Evolutionary conservation across 2,888 invertebrate species (phyloP).

Genomic region (Drosophila fungiperda): DNA sequence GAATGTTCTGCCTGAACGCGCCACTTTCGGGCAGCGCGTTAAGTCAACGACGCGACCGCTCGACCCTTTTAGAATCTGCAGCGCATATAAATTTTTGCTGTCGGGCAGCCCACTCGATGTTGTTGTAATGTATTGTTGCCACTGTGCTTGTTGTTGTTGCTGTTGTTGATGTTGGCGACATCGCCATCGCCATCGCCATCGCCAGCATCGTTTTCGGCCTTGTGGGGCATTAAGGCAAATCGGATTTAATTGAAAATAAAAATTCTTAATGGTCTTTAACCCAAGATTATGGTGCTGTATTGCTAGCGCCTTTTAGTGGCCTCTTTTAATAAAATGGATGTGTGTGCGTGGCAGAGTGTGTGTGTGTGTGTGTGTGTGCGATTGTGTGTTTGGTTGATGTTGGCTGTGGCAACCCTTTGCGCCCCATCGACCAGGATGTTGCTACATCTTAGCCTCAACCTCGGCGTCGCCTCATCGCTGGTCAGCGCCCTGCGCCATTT

Average conservation of each 20-base stretch:
- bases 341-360: conserved; percentile 15
- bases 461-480: no score
- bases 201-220: conserved; percentile 73
- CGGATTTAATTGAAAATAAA: conserved; percentile 83
- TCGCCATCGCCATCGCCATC: conserved; percentile 32
- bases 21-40: conserved; percentile 66
- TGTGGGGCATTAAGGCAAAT: conserved; percentile 82
- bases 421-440: conserved; percentile 25
- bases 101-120: conserved; percentile 55
- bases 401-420: conserved; percentile 44
- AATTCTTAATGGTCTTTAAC: conserved; percentile 83
- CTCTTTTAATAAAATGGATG: conserved; percentile 69
- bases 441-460: conserved; percentile 26
- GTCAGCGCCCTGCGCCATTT: conserved; percentile 73
- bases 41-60: conserved; percentile 72
- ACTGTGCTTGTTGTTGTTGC: conserved; percentile 28
- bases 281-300: conserved; percentile 80
- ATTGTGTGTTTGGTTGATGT: conserved; percentile 13
- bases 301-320: conserved; percentile 76
- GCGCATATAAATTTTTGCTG: conserved; percentile 74
- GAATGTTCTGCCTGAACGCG: conserved; percentile 59
- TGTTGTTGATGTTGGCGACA: conserved; percentile 50
- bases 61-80: conserved; percentile 80
- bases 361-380: conserved; percentile 11
- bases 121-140: conserved; percentile 35